Conservation (phyloP, 2,888 invertebrate genomes). For the Pinctada fucata region DNA sequence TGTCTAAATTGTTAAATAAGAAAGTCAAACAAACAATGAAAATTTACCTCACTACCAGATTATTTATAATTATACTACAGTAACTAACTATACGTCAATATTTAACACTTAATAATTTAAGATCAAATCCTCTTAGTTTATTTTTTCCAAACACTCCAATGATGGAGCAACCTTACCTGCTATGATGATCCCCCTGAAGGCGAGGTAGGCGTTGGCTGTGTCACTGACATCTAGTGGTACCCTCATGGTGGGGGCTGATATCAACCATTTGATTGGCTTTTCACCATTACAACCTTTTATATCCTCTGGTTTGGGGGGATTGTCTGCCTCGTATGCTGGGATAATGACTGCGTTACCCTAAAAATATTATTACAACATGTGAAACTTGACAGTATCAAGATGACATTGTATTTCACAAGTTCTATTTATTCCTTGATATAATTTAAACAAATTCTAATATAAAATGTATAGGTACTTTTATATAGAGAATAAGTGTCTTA, state of each 20-base stretch:
- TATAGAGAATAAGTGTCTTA: no score
- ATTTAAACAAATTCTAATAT: no score
- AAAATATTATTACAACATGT: neutral
- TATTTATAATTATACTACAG: no score
- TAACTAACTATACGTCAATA: no score
- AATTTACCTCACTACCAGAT: no score
- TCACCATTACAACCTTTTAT: constrained; percentile 59
- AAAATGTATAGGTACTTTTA: no score
- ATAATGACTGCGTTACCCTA: constrained; percentile 69
- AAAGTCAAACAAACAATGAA: no score
- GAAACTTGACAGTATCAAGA: neutral
- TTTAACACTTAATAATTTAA: no score
- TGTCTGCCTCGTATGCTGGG: constrained; percentile 54
- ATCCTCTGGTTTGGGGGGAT: constrained; percentile 39
- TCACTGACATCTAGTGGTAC: constrained; percentile 60
- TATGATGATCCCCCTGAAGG: constrained; percentile 67
- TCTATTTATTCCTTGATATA: no score
- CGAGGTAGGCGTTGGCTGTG: constrained; percentile 67
- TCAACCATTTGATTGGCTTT: constrained; percentile 65
- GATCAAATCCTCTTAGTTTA: no score
- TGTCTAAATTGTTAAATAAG: no score
- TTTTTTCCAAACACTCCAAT: no score
- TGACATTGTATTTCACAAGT: neutral
- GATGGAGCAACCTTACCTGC: constrained; percentile 54
- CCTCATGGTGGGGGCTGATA: constrained; percentile 71